Percentiles rank a stretch among this genome's conserved stretches.
Evolutionary conservation across 2,797 vertebrate species (phyloP).

Genomic region (Trachops cirrhosus): DNA sequence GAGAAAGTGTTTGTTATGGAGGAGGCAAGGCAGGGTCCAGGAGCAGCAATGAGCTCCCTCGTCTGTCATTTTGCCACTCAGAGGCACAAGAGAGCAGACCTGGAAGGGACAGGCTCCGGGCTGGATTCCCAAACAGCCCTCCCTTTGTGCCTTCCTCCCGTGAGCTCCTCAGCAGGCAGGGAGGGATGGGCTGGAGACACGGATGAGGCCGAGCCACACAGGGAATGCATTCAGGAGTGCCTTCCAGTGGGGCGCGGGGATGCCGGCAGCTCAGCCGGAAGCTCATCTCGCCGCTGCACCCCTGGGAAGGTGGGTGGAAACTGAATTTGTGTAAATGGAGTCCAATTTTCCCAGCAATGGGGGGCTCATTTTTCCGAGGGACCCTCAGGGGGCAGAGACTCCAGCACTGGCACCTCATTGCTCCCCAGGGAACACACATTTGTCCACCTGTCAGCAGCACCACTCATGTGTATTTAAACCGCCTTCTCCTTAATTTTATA

Average conservation of each 20-base stretch:
- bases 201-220: accelerated
- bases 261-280: background rate
- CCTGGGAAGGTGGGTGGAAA: background rate
- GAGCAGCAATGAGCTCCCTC: background rate
- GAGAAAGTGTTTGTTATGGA: background rate
- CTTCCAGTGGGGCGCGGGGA: background rate
- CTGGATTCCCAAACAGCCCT: background rate
- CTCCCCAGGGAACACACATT: background rate
- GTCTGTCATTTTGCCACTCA: background rate
- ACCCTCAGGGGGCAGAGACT: background rate
- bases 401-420: accelerated
- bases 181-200: accelerated
- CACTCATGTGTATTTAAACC: accelerated
- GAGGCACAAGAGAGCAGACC: background rate
- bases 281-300: background rate
- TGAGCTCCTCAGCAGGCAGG: background rate
- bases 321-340: background rate
- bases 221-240: background rate
- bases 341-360: background rate
- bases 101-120: background rate
- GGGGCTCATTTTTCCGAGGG: background rate
- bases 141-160: accelerated
- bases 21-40: background rate
- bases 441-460: background rate
- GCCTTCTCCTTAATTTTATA: background rate